phyloP scores from a whole-genome alignment of 92 coral and sea anemone genomes.

The Zoanthus sociatus region DNA sequence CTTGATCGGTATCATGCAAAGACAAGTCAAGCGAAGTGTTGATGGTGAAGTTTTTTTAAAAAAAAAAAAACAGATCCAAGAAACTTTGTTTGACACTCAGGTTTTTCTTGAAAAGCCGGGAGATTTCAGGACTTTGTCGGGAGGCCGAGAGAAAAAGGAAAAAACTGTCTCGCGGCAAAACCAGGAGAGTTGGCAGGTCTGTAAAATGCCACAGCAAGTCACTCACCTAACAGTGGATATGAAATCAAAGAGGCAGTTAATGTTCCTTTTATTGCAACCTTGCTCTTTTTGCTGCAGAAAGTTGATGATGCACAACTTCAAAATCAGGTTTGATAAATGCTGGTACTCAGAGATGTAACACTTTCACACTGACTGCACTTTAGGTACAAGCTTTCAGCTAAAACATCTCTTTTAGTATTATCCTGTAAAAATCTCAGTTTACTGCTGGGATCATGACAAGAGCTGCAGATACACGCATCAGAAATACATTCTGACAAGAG shows the following conservation, averaged over 20 bases:
- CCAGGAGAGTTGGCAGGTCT: too few relatives aligned
- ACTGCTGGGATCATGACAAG: slow-evolving; percentile 51
- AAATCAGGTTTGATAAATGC: slow-evolving; percentile 33
- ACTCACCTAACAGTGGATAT: slow-evolving; percentile 10
- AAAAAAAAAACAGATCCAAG: too few relatives aligned
- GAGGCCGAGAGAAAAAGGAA: too few relatives aligned
- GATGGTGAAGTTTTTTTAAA: too few relatives aligned
- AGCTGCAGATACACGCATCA: slow-evolving; percentile 64
- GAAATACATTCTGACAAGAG: slow-evolving; percentile 59
- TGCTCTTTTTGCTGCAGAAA: slow-evolving; percentile 11
- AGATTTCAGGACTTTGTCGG: too few relatives aligned
- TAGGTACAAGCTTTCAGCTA: slow-evolving; percentile 63
- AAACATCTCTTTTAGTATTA: slow-evolving; percentile 61
- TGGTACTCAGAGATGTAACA: slow-evolving; percentile 55
- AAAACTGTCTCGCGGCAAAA: too few relatives aligned
- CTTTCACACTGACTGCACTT: slow-evolving; percentile 54
- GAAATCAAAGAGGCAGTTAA: slow-evolving; percentile 16
- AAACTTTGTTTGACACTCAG: too few relatives aligned
- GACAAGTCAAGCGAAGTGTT: too few relatives aligned
- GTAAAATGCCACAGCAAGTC: neutral
- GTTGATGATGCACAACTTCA: slow-evolving; percentile 35
- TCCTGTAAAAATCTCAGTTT: slow-evolving; percentile 64
- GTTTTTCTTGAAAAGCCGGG: too few relatives aligned
- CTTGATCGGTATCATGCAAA: too few relatives aligned
- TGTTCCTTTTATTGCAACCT: slow-evolving; percentile 16